Percentiles rank a stretch among this genome's conserved stretches.
Evolutionary conservation across 2,797 vertebrate genomes (phyloP).

Genomic region (Pogoniulus pusillus): DNA sequence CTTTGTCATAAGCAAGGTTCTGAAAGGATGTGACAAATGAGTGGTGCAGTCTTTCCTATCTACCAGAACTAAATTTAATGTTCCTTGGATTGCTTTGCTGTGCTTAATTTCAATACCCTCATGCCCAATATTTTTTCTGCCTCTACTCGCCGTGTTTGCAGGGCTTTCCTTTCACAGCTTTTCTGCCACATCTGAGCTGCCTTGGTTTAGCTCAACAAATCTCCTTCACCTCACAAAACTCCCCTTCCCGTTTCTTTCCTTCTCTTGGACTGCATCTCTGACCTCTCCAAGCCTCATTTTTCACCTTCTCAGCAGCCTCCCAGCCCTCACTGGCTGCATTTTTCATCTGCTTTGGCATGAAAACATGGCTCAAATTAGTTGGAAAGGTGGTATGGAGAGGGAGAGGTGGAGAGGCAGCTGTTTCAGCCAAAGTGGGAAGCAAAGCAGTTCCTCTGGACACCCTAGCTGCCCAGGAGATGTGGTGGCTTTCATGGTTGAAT

Average conservation of each 20-base stretch:
- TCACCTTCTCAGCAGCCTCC: conserved; percentile 16
- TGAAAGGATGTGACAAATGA: background rate
- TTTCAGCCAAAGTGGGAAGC: background rate
- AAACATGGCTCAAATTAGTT: conserved; percentile 27
- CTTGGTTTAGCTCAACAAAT: background rate
- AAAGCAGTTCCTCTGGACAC: background rate
- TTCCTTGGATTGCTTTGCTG: background rate
- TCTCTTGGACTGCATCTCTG: background rate
- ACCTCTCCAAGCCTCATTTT: conserved; percentile 22
- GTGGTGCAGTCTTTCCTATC: background rate
- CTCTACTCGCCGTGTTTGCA: background rate
- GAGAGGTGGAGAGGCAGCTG: background rate
- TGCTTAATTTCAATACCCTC: background rate
- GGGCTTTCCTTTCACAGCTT: background rate
- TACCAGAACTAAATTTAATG: background rate
- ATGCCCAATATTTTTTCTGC: background rate
- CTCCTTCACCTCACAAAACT: background rate
- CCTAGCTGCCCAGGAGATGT: background rate
- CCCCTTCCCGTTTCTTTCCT: background rate
- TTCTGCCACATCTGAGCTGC: background rate
- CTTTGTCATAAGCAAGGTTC: background rate
- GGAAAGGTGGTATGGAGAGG: background rate
- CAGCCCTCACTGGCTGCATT: background rate
- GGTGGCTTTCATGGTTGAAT: background rate
- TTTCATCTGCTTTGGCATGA: conserved; percentile 33